A percentile compares a stretch with the other conserved stretches of the same genome.
Conservation (phyloP, 2,113 vertebrate genomes). For the Pomatostomus ruficeps region DNA sequence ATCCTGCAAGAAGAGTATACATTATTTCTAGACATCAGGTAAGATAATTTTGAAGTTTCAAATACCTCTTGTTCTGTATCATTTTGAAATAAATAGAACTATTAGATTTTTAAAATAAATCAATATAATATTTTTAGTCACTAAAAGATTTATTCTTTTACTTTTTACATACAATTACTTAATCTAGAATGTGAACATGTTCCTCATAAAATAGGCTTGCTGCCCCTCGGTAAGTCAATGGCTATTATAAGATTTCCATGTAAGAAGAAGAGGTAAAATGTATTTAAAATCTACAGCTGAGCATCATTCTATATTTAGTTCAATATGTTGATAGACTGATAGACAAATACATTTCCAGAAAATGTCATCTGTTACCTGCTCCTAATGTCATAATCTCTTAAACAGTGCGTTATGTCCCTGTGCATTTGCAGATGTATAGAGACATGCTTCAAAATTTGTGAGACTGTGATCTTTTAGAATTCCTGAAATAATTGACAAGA, state of each 20-base stretch:
- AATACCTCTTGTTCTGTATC: not conserved
- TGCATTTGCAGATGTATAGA: not conserved
- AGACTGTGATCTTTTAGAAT: not conserved
- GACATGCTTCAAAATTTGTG: not conserved
- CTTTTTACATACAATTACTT: not conserved
- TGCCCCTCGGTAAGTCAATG: not conserved
- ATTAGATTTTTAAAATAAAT: not conserved
- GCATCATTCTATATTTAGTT: not conserved
- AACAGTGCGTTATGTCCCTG: not conserved
- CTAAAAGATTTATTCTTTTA: not conserved
- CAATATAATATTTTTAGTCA: not conserved
- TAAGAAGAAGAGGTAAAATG: not conserved
- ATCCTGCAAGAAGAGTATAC: not conserved
- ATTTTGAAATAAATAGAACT: not conserved
- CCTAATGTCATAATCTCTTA: not conserved
- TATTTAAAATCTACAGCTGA: not conserved
- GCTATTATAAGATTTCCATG: not conserved
- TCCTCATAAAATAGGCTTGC: not conserved
- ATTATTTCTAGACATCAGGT: not conserved
- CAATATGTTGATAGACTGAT: not conserved
- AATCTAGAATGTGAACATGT: not conserved
- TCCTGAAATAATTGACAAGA: not conserved
- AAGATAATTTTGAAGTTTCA: not conserved
- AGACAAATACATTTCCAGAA: not conserved
- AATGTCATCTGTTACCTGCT: not conserved